A percentile compares a stretch with the other conserved stretches of the same genome.
Conservation (phyloP, 2,888 invertebrate genomes). For the Netelia virgata region DNA sequence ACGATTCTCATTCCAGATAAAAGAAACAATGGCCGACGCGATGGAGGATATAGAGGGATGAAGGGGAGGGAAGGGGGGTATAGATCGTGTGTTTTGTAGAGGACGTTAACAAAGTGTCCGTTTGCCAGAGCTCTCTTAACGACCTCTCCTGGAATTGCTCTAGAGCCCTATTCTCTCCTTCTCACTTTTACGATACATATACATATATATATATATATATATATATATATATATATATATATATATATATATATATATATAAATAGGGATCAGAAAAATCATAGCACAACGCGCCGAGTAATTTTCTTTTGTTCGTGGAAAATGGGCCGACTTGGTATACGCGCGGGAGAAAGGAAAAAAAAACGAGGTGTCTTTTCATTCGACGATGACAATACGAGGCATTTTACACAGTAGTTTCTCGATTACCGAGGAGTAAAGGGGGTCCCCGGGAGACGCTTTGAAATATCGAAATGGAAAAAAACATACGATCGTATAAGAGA, state of each 20-base stretch:
- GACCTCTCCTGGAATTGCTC: conserved; percentile 44
- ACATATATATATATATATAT: neutral
- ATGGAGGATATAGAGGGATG: conserved; percentile 3
- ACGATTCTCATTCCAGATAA: conserved; percentile 74
- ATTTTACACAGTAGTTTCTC: too few species aligned
- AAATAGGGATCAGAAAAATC: conserved; percentile 9
- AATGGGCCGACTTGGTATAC: conserved; percentile 17
- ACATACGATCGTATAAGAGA: neutral
- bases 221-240: neutral
- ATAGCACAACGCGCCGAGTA: neutral
- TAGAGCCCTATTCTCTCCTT: neutral
- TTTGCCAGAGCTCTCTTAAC: conserved; percentile 47
- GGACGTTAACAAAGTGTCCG: conserved; percentile 56
- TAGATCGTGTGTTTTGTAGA: conserved; percentile 40
- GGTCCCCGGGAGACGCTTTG: conserved; percentile 13
- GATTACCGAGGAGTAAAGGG: neutral
- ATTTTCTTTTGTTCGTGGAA: conserved; percentile 25
- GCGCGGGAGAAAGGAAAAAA: neutral
- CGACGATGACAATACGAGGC: too few species aligned
- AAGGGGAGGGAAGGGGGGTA: neutral
- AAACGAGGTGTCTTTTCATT: neutral
- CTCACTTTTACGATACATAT: conserved; percentile 5
- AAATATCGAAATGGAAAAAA: conserved; percentile 8
- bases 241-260: neutral
- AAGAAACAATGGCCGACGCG: conserved; percentile 64